phyloP scores from a whole-genome alignment of 2,113 vertebrate genomes.

The Sigmodon hispidus region DNA sequence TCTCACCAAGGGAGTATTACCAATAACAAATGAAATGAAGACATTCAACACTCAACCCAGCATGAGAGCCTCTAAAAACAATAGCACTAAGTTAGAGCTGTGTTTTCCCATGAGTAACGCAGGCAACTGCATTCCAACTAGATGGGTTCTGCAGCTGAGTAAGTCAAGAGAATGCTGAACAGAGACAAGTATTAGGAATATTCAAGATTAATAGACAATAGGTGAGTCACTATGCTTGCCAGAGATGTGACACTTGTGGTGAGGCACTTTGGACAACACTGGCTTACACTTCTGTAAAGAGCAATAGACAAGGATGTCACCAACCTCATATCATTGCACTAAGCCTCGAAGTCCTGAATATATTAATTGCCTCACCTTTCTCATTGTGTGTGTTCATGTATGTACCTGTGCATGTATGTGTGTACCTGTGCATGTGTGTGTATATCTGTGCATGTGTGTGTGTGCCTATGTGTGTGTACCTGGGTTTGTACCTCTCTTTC shows the following conservation, averaged over 20 bases:
- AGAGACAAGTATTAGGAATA: not conserved
- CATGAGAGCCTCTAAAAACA: not conserved
- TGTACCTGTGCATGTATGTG: not conserved
- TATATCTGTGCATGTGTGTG: not conserved
- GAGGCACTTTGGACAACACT: not conserved
- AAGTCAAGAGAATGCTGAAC: not conserved
- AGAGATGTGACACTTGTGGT: not conserved
- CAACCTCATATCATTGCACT: not conserved
- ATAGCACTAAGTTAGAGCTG: not conserved
- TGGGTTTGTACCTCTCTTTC: too few species aligned
- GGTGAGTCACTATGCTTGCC: not conserved
- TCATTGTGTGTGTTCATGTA: not conserved
- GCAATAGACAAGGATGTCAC: not conserved
- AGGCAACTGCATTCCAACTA: not conserved
- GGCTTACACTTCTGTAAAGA: not conserved
- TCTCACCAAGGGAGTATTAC: conserved; percentile 3
- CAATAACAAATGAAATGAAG: not conserved
- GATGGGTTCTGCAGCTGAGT: not conserved
- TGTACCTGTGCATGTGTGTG: not conserved
- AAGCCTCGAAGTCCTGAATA: not conserved
- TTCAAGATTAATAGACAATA: not conserved
- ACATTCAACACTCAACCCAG: not conserved
- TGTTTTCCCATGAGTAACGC: not conserved
- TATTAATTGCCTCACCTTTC: not conserved
- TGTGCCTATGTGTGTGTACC: not conserved